Percentiles rank a stretch among this genome's conserved stretches.
These are phyloP conservation scores for Drosophila obscura DNA, from an alignment of 1,140 invertebrate genomes.

Conservation along the genomic window DNA sequence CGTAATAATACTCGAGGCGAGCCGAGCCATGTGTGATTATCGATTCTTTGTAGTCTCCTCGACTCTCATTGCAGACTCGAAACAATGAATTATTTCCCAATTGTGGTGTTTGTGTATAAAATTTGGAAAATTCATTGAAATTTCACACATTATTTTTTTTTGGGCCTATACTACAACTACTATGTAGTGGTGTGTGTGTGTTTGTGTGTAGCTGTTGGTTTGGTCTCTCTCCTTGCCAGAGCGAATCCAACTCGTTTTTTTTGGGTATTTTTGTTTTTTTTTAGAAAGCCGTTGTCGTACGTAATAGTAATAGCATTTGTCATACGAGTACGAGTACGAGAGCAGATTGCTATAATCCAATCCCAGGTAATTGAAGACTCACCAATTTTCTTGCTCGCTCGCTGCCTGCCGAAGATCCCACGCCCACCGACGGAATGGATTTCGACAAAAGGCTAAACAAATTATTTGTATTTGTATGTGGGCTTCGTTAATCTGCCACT, in stretches of 20 bases:
- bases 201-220: slow-evolving; percentile 4
- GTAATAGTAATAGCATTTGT: slow-evolving; percentile 45
- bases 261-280: slow-evolving; percentile 25
- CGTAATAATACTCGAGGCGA: slow-evolving; percentile 39
- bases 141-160: slow-evolving; percentile 39
- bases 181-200: slow-evolving; percentile 3
- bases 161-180: background rate
- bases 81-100: slow-evolving; percentile 54
- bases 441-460: slow-evolving; percentile 46
- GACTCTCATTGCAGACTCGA: slow-evolving; percentile 31
- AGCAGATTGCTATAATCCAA: slow-evolving; percentile 41
- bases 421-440: slow-evolving; percentile 51
- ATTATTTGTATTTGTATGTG: slow-evolving; percentile 18
- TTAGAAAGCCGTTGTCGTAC: slow-evolving; percentile 45
- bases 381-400: slow-evolving; percentile 35
- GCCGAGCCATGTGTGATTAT: slow-evolving; percentile 18
- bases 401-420: slow-evolving; percentile 25
- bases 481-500: slow-evolving; percentile 21
- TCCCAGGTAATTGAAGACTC: slow-evolving; percentile 52
- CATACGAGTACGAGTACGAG: slow-evolving; percentile 34
- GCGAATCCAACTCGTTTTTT: slow-evolving; percentile 34
- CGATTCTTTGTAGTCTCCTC: slow-evolving; percentile 40
- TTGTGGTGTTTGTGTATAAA: slow-evolving; percentile 39
- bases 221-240: slow-evolving; percentile 18
- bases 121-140: slow-evolving; percentile 53